Evolutionary conservation across 2,888 invertebrate species (phyloP).

Genomic region (Ormyrus labotus): DNA sequence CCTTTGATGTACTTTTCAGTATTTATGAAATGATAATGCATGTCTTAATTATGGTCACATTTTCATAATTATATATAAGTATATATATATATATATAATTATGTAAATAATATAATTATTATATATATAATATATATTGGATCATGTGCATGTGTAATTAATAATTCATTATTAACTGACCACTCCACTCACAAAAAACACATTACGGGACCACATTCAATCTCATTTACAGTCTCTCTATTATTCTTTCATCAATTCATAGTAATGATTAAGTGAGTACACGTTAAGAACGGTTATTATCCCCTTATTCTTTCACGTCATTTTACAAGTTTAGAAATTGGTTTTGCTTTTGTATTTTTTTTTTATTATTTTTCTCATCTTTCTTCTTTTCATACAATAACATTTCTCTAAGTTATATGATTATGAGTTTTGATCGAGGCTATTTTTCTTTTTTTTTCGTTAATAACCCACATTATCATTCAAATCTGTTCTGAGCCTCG

Average conservation of each 20-base stretch:
- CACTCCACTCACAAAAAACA: slow-evolving; percentile 58
- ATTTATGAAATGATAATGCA: slow-evolving; percentile 69
- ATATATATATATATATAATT: slow-evolving; percentile 59
- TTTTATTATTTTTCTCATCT: slow-evolving; percentile 48
- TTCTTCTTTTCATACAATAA: slow-evolving; percentile 48
- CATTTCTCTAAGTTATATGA: slow-evolving; percentile 57
- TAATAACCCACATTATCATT: slow-evolving; percentile 24
- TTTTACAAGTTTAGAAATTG: slow-evolving; percentile 59
- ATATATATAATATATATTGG: slow-evolving; percentile 62
- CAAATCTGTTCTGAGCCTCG: slow-evolving; percentile 26
- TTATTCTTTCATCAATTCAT: slow-evolving; percentile 56
- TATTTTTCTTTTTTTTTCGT: slow-evolving; percentile 13
- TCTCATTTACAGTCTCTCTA: slow-evolving; percentile 60
- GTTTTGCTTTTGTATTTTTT: slow-evolving; percentile 54
- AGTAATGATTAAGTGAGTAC: slow-evolving; percentile 51
- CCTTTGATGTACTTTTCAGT: slow-evolving; percentile 66
- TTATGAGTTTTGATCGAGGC: slow-evolving; percentile 55
- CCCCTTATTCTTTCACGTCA: slow-evolving; percentile 51
- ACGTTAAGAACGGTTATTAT: slow-evolving; percentile 53
- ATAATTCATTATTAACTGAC: slow-evolving; percentile 69
- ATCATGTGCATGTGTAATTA: slow-evolving; percentile 71
- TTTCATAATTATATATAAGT: slow-evolving; percentile 58
- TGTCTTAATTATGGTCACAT: slow-evolving; percentile 72
- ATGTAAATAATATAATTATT: too few species aligned
- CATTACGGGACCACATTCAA: slow-evolving; percentile 60